Evolutionary conservation across 2,797 vertebrate species (phyloP), one percentile per base, ranked within the genome.

Genomic region (Catamblyrhynchus diadema): DNA sequence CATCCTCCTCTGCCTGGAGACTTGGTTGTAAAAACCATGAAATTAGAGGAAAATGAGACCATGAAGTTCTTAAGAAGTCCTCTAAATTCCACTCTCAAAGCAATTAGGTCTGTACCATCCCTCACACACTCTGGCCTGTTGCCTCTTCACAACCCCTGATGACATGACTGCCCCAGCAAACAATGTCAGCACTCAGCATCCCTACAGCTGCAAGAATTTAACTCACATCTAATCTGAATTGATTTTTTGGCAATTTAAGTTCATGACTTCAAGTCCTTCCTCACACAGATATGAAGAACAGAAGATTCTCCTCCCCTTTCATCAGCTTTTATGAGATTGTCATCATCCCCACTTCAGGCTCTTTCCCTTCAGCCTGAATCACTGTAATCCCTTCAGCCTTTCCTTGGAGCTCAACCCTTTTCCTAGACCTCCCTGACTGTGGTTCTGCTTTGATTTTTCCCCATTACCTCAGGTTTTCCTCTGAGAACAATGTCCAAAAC

Each of bases 301-400:
- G 91, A 90, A 94, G 86, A 93, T 79, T 90, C 90, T 66, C 88
- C 90, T 94, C 81, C 73, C 56, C 37, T 94, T 95, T 96, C 96
- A 93, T 93, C 90, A 93, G 66, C 70, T 96, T 96, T 96, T 94
- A 94, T 64, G 73, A 93, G 90, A 86, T 41, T 93, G 81, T 95
- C 92, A 95, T 86, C 95, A 94, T 42, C 18, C 41, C 22, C 22
- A 42, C 62, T 81, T 51, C 16, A 90, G 59, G 41, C 54, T 86
- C 74, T 67, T 67, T 69, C 51, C 51, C 47, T 93, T 84, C 81
- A 48, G 10, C 17, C 54, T 75, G 67, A 79, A 42, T 56, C 73
- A 53, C 41, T 39, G 41, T 10, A 88, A 91, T 56, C 54, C 73
- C 41, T 75, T 92, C 83, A 70, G 86, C 62, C 37, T 84, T 79